Evolutionary conservation across 2,797 vertebrate genomes (phyloP), one percentile per base, ranked within the genome.

Genomic region (Streptopelia turtur): DNA sequence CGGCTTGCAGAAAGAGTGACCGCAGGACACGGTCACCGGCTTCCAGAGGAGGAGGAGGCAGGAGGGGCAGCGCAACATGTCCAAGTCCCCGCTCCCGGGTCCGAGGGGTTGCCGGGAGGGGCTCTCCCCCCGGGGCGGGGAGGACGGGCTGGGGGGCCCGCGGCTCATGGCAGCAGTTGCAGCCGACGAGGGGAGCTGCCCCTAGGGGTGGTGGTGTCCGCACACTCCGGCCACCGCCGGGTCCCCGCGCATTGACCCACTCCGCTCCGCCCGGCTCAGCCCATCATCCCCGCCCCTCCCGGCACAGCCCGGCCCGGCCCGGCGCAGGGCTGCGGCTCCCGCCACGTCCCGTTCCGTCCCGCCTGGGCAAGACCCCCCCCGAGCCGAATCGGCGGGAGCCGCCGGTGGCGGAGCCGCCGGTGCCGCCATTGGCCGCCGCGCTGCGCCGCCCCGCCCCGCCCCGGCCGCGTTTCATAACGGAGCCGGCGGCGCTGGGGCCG

Each of bases 11-110:
- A 98, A 98, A 21, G 98, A 98, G 97, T 99, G 99, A 1, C 99
- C 99, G 96, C 99, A 99, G 14, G 97, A 95, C 94, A 98, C 91
- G n/a, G 98, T 99, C 93, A 98, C 98, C 56, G 99, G 98, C 87
- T 99, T 98, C 95, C 97, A 97, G 95, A 99, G 98, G 14, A 98
- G 95, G 81, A 98, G 97, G 81, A 95, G 97, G 45, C 99, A 99
- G 31, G 97, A 87, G 6, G 98, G 98, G 81, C 99, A 99, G 83
- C 98, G 97, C 94, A 99, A 97, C 43, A 98, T 55, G 21, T 99
- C 98, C 98, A 98, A 98, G 8, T 22, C 76, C n/a, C 24, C 10
- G 37, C 72, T 49, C 13, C n/a, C 41, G 22, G 31, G 9, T 23
- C 57, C 16, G 5, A 30, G 37, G 47, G 28, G 49, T 31, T n/a